Conservation (phyloP, 2,888 invertebrate genomes). For the Cosmorhoe ocellata region DNA sequence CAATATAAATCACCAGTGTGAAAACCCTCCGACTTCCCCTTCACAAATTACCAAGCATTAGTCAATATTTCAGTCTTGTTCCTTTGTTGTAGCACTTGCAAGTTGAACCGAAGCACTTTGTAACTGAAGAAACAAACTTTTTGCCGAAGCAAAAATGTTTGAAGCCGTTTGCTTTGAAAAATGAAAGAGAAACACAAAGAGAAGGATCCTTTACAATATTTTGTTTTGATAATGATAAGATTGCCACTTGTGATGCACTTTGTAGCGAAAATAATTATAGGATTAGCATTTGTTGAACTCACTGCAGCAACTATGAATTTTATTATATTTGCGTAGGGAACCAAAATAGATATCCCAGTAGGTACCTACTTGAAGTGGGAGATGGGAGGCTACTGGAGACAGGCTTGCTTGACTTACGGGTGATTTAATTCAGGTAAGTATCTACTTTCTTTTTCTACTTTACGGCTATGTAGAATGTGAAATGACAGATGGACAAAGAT, state of each 20-base stretch:
- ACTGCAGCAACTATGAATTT: neutral
- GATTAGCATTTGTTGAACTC: neutral
- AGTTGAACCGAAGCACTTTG: slow-evolving; percentile 3
- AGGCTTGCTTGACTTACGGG: no score
- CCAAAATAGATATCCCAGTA: no score
- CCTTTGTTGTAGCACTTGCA: neutral
- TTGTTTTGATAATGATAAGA: slow-evolving; percentile 3
- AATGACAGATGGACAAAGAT: no score
- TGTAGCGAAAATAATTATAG: slow-evolving; percentile 1
- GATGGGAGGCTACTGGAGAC: no score
- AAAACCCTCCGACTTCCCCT: neutral
- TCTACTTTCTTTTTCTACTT: no score
- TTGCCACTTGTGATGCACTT: neutral
- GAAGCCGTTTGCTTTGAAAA: neutral
- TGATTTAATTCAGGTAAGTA: no score
- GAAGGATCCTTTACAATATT: slow-evolving; percentile 1
- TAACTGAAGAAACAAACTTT: neutral
- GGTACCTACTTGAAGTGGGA: no score
- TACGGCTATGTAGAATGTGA: no score
- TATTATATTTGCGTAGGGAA: no score
- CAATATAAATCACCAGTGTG: no score
- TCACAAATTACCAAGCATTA: slow-evolving; percentile 1
- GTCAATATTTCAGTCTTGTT: slow-evolving; percentile 1
- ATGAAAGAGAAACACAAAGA: neutral
- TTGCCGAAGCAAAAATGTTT: neutral